Evolutionary conservation across 2,113 vertebrate genomes (phyloP), one percentile per base, ranked within the genome.

Genomic region (Crocuta crocuta): DNA sequence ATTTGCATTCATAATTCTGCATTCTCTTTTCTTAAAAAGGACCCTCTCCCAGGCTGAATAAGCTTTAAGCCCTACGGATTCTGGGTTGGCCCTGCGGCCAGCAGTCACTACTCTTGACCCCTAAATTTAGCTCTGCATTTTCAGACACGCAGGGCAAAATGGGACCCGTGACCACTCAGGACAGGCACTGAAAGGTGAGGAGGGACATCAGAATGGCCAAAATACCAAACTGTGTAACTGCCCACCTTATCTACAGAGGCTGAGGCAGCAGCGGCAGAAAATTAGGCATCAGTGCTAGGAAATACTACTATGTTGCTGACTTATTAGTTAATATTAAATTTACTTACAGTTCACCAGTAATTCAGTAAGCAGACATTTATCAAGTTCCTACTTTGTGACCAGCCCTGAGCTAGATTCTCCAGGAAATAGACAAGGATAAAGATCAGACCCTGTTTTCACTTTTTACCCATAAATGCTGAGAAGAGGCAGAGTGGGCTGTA

Each of bases 251-350:
- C 78, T 68, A 70, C 7, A 61, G 70, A 87, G 78, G 23, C 4
- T 7, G 61, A 89, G 73, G 76, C 55, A 68, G 96, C 45, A 83
- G 92, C 66, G 21, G 7, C 86, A 55, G 90, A 89, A 89, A 93
- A 80, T 13, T n/a, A 78, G 68, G 89, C 79, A 79, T 86, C 35
- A 13, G 7, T 43, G 61, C 23, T 45, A 92, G 87, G 68, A 94
- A 94, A 91, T 43, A 50, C 89, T 31, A 65, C 63, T 63, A 58
- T 63, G 80, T 35, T 82, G 94, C 28, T 79, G 86, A 66, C 83
- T 92, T 93, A n/a, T 92, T 92, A 93, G 86, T 81, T 93, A 89
- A 55, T 95, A 92, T 63, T 89, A 87, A 94, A 95, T 94, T 93
- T 74, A 66, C 94, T 89, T 88, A 39, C 43, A 66, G 73, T 45